Base-by-base conservation (phyloP, 2,888 invertebrate species). In the Atrina japonica region DNA sequence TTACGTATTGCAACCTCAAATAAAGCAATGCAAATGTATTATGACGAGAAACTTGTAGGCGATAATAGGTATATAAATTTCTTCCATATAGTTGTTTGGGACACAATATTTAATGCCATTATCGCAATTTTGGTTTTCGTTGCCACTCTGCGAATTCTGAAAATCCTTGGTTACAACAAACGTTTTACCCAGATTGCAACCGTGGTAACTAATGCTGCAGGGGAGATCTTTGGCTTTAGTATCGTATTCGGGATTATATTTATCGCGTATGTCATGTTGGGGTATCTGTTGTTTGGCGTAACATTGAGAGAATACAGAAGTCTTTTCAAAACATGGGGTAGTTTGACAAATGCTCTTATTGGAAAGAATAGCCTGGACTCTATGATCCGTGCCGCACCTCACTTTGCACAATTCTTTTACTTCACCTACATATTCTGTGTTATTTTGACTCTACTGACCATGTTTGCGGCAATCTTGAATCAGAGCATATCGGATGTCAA, bases 111-210 rank as follows among this genome's bases (percentile, higher is more conserved):
- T 35, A 82, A 81, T 43, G 73, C 73, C 16, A 53, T 80, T n/a
- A 63, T 76, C 49, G 81, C 80, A 14, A 66, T 76, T 16, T 59
- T 84, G 2, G 81, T 83, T 14, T 85, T 83, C 63, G 56, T 82
- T 14, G 65, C 78, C 45, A 81, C 83, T 0, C 30, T 84, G 21
- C 77, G 85, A 11, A 76, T 85, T 27, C 80, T 84, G 6, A 72
- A 81, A 11, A 85, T 92, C 60, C 84, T 92, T 35, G 88, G 91
- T 66, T 92, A 92, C 86, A 92, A 92, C 82, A 87, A 89, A 49
- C 86, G 91, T 47, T 90, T 92, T 71, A 89, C 90, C 60, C 88
- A 91, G 80, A 84, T 92, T 71, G 90, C 90, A 0, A 86, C 86
- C 16, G 91, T 91, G 0, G 84, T 92, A 29, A 78, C 81, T 23